Evolutionary conservation across 2,113 vertebrate genomes (phyloP).

Genomic region (Sapayoa aenigma): DNA sequence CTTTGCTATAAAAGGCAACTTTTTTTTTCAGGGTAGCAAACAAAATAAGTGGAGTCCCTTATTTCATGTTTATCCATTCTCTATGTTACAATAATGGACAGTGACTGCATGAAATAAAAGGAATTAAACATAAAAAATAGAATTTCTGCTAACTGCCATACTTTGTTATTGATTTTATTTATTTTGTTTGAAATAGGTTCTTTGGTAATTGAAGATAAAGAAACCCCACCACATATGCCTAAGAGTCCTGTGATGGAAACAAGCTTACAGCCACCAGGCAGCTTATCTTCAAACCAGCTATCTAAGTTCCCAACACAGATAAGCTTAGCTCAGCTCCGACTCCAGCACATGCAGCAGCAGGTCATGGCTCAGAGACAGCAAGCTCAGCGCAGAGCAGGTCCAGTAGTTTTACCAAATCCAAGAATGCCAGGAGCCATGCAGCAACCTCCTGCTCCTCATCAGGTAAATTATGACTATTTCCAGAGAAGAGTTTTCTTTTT

Average conservation of each 20-base stretch:
- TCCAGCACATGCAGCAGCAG: slow-evolving; percentile 86
- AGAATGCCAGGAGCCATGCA: slow-evolving; percentile 76
- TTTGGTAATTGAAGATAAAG: slow-evolving; percentile 81
- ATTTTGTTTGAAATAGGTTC: slow-evolving; percentile 73
- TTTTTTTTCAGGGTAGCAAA: neutral
- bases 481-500: neutral
- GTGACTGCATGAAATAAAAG: neutral
- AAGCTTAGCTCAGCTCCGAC: slow-evolving; percentile 81
- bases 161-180: neutral
- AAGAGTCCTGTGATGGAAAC: slow-evolving; percentile 72
- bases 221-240: slow-evolving; percentile 71
- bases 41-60: neutral
- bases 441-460: slow-evolving; percentile 71
- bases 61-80: neutral
- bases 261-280: slow-evolving; percentile 71
- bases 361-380: slow-evolving; percentile 82
- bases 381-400: slow-evolving; percentile 73
- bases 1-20: neutral
- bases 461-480: slow-evolving; percentile 58
- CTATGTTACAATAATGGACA: neutral
- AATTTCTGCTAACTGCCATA: neutral
- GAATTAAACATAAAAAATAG: neutral
- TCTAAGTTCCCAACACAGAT: slow-evolving; percentile 84
- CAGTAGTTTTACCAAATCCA: slow-evolving; percentile 68
- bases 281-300: slow-evolving; percentile 76